Conservation (phyloP, 2,888 invertebrate species). For the Tridacna gigas region DNA sequence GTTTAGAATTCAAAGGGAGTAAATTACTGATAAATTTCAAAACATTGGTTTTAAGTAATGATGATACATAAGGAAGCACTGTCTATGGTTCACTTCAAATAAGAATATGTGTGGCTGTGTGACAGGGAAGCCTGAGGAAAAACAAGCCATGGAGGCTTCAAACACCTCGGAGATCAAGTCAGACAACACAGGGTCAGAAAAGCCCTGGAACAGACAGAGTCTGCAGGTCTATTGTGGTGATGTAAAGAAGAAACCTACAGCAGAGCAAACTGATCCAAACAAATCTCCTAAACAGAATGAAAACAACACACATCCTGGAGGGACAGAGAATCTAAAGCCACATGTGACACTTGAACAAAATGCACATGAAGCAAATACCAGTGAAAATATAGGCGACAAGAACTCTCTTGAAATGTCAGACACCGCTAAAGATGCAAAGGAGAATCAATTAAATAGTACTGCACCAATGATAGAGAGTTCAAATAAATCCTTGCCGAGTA, state of each 20-base stretch:
- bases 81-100: too few relatives aligned
- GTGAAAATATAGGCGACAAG: not conserved
- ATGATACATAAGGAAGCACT: too few relatives aligned
- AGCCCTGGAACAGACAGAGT: slow-evolving; percentile 52
- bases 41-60: too few relatives aligned
- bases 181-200: slow-evolving; percentile 40
- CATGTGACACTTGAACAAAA: not conserved
- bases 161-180: not conserved
- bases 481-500: slow-evolving; percentile 49
- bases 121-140: slow-evolving; percentile 40
- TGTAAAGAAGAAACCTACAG: slow-evolving; percentile 7
- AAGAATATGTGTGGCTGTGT: slow-evolving; percentile 53
- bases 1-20: too few relatives aligned
- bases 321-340: not conserved
- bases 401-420: not conserved
- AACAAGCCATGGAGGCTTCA: not conserved
- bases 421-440: not conserved
- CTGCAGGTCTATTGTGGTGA: slow-evolving; percentile 63
- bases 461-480: slow-evolving; percentile 34
- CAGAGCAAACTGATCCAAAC: not conserved
- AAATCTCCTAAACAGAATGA: not conserved
- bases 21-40: too few relatives aligned
- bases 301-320: slow-evolving; percentile 13
- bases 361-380: not conserved
- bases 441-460: slow-evolving; percentile 21